Evolutionary conservation across 1,140 invertebrate species (phyloP).

Genomic region (Philopotamus ludificatus): DNA sequence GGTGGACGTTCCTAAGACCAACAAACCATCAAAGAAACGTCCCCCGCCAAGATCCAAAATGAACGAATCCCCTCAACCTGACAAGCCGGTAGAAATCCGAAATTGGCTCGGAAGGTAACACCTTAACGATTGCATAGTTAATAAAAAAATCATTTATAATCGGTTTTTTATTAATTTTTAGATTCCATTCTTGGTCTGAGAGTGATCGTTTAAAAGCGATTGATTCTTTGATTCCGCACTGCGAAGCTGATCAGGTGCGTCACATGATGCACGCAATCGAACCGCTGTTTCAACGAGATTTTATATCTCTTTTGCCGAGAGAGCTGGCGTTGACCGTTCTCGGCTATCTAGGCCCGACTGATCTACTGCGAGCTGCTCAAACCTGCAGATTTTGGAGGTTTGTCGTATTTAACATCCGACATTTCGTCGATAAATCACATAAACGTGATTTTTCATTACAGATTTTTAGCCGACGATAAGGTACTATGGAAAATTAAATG

Average conservation of each 20-base stretch:
- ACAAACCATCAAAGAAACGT: too few relatives aligned
- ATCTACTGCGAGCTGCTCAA: slow-evolving; percentile 88
- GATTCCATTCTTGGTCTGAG: slow-evolving; percentile 80
- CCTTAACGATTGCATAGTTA: too few relatives aligned
- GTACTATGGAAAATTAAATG: slow-evolving; percentile 97
- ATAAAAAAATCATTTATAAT: too few relatives aligned
- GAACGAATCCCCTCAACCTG: too few relatives aligned
- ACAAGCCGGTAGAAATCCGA: too few relatives aligned
- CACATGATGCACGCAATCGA: slow-evolving; percentile 98
- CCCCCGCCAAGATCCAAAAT: too few relatives aligned
- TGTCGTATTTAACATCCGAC: too few relatives aligned
- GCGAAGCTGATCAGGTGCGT: slow-evolving; percentile 89
- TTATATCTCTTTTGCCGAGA: slow-evolving; percentile 92
- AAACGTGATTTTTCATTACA: too few relatives aligned
- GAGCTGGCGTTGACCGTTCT: slow-evolving; percentile 94
- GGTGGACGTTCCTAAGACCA: too few relatives aligned
- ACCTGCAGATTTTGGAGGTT: slow-evolving; percentile 90
- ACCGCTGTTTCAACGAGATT: slow-evolving; percentile 96
- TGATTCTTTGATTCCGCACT: slow-evolving; percentile 83
- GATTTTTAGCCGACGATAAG: slow-evolving; percentile 93
- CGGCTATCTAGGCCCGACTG: slow-evolving; percentile 87
- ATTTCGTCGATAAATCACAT: too few relatives aligned
- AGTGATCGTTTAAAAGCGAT: slow-evolving; percentile 85
- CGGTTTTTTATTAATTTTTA: slow-evolving; percentile 41
- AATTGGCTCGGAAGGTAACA: too few relatives aligned